Base-by-base conservation (phyloP, 92 coral and sea anemone species). In the Pocillopora grandis region DNA sequence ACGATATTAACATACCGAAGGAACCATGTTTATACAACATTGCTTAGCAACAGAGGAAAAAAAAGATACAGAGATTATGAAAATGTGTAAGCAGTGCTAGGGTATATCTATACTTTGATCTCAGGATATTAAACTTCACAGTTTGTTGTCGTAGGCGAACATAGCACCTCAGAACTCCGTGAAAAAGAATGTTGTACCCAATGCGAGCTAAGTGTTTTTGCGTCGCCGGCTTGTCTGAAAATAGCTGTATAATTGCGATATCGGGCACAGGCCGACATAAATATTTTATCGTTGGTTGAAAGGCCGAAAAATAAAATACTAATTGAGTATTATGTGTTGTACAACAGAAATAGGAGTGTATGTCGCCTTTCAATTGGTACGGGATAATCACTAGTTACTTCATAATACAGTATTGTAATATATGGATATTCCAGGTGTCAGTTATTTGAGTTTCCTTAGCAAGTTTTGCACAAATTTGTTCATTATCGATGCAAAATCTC, bases 261-360 rank as follows among this genome's bases (percentile, higher is more conserved):
- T 89, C 84, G 80, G 69, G 79, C 76, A 84, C 86, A 90, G 76
- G 72, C 62, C 70, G 67, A 61, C 77, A 87, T 94, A 81, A 94
- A 94, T 87, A 91, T 94, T 92, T 94, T 80, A 94, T 84, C 78
- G 85, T 78, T 48, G 79, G 76, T 70, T 89, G 84, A 89, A 93
- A 88, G 87, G 82, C 90, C 87, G 77, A 94, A 94, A 87, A 91
- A 94, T 94, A 91, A 88, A 89, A 87, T 77, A 48, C 88, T 84
- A 89, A 87, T 89, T 93, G 87, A 89, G 92, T 91, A 87, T 84
- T 88, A 89, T 91, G 55, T 76, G 80, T 73, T 74, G 80, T 86
- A 88, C 84, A 89, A 68, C 76, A 85, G 81, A 64, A 89, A 78
- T 62, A 77, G 87, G 81, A 76, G 71, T 85, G 48, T 80, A 71